Conservation (phyloP, 2,888 invertebrate species). For the Scaptomyza caliginosa region DNA sequence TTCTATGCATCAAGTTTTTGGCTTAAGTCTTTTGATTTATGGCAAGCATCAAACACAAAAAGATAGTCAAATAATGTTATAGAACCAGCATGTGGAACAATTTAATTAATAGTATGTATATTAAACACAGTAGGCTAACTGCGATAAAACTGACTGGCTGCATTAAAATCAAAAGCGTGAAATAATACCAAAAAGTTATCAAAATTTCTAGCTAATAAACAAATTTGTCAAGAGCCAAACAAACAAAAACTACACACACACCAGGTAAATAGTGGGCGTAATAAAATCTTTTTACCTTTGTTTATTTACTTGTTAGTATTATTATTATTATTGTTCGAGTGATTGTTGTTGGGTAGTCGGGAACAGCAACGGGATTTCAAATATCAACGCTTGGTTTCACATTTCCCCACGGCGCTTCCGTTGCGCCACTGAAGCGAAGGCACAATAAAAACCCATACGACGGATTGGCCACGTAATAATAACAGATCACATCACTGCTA, state of each 20-base stretch:
- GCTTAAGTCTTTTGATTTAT: conserved; percentile 49
- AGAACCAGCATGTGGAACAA: conserved; percentile 49
- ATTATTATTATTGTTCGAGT: conserved; percentile 13
- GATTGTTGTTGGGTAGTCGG: conserved; percentile 16
- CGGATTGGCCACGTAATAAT: conserved; percentile 25
- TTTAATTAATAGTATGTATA: conserved; percentile 42
- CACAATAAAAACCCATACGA: conserved; percentile 24
- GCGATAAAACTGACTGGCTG: conserved; percentile 10
- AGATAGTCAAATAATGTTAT: not conserved
- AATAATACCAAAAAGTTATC: conserved; percentile 54
- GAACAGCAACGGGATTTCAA: conserved; percentile 37
- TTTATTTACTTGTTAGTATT: conserved; percentile 31
- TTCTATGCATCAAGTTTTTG: conserved; percentile 37
- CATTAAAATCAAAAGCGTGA: conserved; percentile 53
- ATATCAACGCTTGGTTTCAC: conserved; percentile 78
- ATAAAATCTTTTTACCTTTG: conserved; percentile 56
- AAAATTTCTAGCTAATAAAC: conserved; percentile 74
- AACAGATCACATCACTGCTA: conserved; percentile 11
- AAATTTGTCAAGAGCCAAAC: conserved; percentile 40
- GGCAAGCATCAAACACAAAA: not conserved
- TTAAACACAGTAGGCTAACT: conserved; percentile 6
- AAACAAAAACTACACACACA: conserved; percentile 11
- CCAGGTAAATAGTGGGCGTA: conserved; percentile 35
- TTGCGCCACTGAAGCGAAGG: conserved; percentile 49
- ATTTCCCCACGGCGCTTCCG: conserved; percentile 75